These are phyloP conservation scores for Masnerella sp. DNA, from an alignment of 2,888 invertebrate species.

Conservation along the genomic window DNA sequence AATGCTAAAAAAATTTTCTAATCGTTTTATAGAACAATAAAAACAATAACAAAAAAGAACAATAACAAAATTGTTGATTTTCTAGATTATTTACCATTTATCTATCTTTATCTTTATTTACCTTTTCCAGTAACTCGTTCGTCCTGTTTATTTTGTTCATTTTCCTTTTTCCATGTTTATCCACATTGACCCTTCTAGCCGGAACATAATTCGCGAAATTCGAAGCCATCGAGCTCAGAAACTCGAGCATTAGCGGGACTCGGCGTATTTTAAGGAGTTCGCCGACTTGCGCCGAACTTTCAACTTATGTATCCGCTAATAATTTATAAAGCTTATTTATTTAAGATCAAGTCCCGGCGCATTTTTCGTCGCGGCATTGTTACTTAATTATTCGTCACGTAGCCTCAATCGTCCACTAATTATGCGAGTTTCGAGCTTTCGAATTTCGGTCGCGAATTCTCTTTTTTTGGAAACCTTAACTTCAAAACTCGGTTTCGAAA, in stretches of 20 bases:
- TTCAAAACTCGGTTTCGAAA: no score
- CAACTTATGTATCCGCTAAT: conserved; percentile 3
- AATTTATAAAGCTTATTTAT: conserved; percentile 20
- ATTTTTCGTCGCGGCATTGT: conserved; percentile 1
- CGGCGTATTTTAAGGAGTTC: conserved; percentile 26
- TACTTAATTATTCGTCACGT: conserved; percentile 2
- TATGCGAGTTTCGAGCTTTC: background rate
- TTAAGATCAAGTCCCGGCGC: background rate
- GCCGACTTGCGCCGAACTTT: conserved; percentile 9
- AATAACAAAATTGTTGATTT: no score
- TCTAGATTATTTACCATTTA: no score
- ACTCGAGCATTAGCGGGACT: conserved; percentile 22
- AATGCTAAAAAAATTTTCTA: no score
- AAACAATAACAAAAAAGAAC: no score
- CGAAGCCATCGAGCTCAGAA: conserved; percentile 20
- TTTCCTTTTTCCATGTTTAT: background rate
- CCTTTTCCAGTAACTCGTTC: no score
- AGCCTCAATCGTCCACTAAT: background rate
- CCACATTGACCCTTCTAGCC: background rate
- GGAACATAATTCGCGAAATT: conserved; percentile 1
- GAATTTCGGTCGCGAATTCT: no score
- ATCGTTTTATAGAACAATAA: no score
- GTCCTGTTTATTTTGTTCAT: no score
- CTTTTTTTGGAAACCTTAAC: no score
- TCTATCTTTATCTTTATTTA: no score